phyloP scores from a whole-genome alignment of 1,140 invertebrate species.

The Delia radicum region DNA sequence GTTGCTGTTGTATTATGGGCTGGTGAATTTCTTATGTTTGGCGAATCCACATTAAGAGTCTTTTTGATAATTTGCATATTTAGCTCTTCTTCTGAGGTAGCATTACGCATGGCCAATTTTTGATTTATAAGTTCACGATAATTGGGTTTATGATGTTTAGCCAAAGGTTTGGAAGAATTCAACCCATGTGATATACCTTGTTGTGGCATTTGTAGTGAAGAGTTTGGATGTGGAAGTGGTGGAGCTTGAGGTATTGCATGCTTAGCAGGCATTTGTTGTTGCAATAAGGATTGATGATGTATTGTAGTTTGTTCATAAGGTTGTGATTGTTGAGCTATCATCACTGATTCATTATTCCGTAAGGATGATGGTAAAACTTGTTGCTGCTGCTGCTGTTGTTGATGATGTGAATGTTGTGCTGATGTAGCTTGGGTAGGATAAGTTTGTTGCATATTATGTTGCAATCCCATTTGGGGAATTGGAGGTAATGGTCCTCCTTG shows the following conservation, averaged over 20 bases:
- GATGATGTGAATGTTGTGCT: background rate
- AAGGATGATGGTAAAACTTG: background rate
- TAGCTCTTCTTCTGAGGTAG: conserved; percentile 47
- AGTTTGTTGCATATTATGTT: background rate
- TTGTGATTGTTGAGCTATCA: background rate
- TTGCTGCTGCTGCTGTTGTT: background rate
- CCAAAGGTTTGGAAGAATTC: conserved; percentile 17
- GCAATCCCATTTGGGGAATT: background rate
- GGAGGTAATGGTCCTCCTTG: background rate
- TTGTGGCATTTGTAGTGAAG: background rate
- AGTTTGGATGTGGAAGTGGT: background rate
- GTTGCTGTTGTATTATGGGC: background rate
- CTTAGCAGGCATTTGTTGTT: background rate
- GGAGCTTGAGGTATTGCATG: background rate
- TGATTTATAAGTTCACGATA: conserved; percentile 49
- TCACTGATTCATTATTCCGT: background rate
- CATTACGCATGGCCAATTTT: conserved; percentile 39
- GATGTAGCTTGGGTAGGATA: background rate
- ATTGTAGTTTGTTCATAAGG: background rate
- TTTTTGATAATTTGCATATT: conserved; percentile 53
- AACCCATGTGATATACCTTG: too few relatives aligned
- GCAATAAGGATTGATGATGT: background rate
- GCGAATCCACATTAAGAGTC: conserved; percentile 43
- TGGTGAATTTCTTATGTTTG: background rate
- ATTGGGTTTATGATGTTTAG: conserved; percentile 38